Percentiles rank a stretch among this genome's conserved stretches.
These are phyloP conservation scores for Rutilus rutilus DNA, from an alignment of 2,113 vertebrate species.

Conservation along the genomic window DNA sequence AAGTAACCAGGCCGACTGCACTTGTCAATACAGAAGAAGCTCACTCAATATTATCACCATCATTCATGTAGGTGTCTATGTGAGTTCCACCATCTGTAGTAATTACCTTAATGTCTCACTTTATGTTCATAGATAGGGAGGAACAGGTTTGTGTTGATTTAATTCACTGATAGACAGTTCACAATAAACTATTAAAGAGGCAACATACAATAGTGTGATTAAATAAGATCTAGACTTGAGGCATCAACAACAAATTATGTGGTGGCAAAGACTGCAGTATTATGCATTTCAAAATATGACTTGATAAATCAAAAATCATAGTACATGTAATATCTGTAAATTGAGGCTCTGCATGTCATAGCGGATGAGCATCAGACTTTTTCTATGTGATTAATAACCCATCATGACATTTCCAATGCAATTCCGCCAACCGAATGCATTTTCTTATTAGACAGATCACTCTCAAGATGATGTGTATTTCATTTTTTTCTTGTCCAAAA, in stretches of 20 bases:
- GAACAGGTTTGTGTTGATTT: background rate
- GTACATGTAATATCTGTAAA: slow-evolving; percentile 24
- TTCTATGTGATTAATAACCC: slow-evolving; percentile 48
- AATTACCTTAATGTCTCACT: background rate
- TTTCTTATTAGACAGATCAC: slow-evolving; percentile 51
- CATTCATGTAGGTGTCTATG: background rate
- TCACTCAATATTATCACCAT: background rate
- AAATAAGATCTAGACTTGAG: background rate
- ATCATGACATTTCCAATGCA: slow-evolving; percentile 49
- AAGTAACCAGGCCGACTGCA: background rate
- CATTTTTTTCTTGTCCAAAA: background rate
- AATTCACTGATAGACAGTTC: background rate
- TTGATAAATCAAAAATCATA: slow-evolving; percentile 1
- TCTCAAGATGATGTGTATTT: slow-evolving; percentile 36
- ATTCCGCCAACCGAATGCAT: slow-evolving; percentile 28
- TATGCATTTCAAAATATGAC: slow-evolving; percentile 7
- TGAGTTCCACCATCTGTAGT: background rate
- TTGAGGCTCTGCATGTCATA: slow-evolving; percentile 21
- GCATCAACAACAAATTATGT: background rate
- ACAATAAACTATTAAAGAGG: slow-evolving; percentile 8
- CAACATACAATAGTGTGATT: background rate
- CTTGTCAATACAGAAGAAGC: background rate
- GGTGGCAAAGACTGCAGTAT: background rate
- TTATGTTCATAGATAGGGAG: background rate
- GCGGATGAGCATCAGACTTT: slow-evolving; percentile 23